Percentiles rank a stretch among this genome's conserved stretches.
phyloP scores from a whole-genome alignment of 2,797 vertebrate species.

The Sebastes paucispinis region DNA sequence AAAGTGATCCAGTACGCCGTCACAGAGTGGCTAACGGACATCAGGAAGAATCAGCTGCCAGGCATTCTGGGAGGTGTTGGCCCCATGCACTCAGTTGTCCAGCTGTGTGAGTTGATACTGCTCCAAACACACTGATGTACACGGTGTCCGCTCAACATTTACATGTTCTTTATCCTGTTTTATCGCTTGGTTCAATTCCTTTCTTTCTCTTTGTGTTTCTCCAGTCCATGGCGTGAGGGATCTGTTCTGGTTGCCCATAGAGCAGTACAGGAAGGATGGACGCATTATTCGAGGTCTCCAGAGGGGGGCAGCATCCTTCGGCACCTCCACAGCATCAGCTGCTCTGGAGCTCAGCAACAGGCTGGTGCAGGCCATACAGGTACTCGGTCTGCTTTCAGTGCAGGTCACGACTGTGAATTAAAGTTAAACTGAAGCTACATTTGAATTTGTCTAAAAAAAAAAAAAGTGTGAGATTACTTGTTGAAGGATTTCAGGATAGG shows the following conservation, averaged over 20 bases:
- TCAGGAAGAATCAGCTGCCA: slow-evolving; percentile 93
- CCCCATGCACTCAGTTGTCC: slow-evolving; percentile 94
- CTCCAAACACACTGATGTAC: neutral
- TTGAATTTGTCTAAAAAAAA: neutral
- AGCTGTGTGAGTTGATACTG: slow-evolving; percentile 87
- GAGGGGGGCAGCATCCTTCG: slow-evolving; percentile 92
- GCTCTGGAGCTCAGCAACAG: slow-evolving; percentile 96
- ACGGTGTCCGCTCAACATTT: neutral
- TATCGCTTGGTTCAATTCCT: neutral
- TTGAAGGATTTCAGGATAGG: neutral
- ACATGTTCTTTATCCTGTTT: neutral
- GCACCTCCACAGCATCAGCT: slow-evolving; percentile 92
- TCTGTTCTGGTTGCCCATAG: slow-evolving; percentile 94
- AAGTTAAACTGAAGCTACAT: neutral
- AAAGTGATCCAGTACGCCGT: slow-evolving; percentile 93
- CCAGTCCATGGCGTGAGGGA: slow-evolving; percentile 93
- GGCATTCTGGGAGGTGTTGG: slow-evolving; percentile 93
- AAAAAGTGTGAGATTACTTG: neutral
- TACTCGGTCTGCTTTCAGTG: slow-evolving; percentile 36
- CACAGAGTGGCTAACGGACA: slow-evolving; percentile 93
- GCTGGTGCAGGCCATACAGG: slow-evolving; percentile 96
- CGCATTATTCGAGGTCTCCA: slow-evolving; percentile 94
- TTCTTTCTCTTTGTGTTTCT: neutral
- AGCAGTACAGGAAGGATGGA: slow-evolving; percentile 93
- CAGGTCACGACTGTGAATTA: neutral